Conservation (phyloP, 2,888 invertebrate species). For the Limnephilus auricula region DNA sequence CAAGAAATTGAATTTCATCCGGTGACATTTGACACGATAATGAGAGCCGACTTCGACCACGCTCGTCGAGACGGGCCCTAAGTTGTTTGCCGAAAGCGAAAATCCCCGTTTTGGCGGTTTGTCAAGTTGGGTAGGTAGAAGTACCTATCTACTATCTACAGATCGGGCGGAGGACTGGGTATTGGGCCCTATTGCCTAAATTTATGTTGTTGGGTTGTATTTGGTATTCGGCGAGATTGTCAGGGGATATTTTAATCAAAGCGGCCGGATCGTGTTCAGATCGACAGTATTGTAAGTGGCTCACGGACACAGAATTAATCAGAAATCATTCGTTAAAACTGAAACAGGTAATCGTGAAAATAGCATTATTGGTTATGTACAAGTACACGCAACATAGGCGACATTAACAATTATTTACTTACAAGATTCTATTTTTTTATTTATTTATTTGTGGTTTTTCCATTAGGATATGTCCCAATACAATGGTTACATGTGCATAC, state of each 20-base stretch:
- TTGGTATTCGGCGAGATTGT: slow-evolving; percentile 43
- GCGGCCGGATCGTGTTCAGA: slow-evolving; percentile 18
- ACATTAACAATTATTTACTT: no score
- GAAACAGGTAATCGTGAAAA: background rate
- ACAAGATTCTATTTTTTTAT: no score
- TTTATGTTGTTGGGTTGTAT: background rate
- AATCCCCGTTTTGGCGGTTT: slow-evolving; percentile 38
- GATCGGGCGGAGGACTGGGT: background rate
- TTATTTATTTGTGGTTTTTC: no score
- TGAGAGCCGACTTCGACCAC: slow-evolving; percentile 49
- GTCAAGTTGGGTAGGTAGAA: slow-evolving; percentile 17
- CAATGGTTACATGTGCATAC: no score
- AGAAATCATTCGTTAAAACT: background rate
- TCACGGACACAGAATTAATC: background rate
- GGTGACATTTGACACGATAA: slow-evolving; percentile 65
- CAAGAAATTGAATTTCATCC: slow-evolving; percentile 62
- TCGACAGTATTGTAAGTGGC: slow-evolving; percentile 4
- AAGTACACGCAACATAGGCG: no score
- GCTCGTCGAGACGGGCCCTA: slow-evolving; percentile 10
- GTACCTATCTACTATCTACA: background rate
- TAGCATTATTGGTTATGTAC: background rate
- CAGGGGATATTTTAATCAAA: slow-evolving; percentile 34
- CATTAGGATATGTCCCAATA: no score
- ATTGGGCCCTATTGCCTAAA: background rate
- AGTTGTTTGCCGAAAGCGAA: slow-evolving; percentile 53